phyloP scores from a whole-genome alignment of 2,797 vertebrate genomes.

The Clarias pachynema region DNA sequence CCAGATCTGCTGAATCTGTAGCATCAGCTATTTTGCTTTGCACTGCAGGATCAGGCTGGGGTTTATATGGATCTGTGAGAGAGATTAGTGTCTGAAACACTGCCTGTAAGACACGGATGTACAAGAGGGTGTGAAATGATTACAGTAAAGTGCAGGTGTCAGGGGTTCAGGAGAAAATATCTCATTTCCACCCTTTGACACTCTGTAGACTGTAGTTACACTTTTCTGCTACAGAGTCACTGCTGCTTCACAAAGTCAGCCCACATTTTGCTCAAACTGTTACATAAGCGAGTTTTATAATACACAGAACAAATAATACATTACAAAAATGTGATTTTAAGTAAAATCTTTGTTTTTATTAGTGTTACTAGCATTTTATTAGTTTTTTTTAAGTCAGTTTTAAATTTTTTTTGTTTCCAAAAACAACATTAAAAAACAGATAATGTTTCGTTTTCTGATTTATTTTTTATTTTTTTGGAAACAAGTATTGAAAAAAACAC shows the following conservation, averaged over 20 bases:
- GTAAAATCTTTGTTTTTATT: not conserved
- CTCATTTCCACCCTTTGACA: not conserved
- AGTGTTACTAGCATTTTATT: too few species aligned
- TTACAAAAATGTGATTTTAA: not conserved
- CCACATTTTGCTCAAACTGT: not conserved
- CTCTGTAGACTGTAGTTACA: not conserved
- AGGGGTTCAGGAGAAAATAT: not conserved
- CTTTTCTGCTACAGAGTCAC: not conserved
- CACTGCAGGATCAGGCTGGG: not conserved
- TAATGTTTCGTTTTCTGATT: too few species aligned
- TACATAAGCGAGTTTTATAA: not conserved
- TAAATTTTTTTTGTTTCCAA: not conserved
- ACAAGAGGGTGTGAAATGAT: not conserved
- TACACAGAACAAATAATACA: not conserved
- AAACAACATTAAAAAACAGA: too few species aligned
- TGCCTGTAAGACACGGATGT: not conserved
- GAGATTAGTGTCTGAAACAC: not conserved
- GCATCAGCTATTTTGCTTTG: not conserved
- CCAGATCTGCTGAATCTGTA: constrained; percentile 6
- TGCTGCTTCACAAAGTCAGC: not conserved
- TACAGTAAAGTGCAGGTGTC: not conserved
- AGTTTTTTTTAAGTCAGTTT: not conserved
- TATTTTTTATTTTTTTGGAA: too few species aligned
- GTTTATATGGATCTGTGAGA: not conserved
- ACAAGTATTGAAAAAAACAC: too few species aligned